phyloP scores from a whole-genome alignment of 2,888 invertebrate species.

The Clunio marinus region DNA sequence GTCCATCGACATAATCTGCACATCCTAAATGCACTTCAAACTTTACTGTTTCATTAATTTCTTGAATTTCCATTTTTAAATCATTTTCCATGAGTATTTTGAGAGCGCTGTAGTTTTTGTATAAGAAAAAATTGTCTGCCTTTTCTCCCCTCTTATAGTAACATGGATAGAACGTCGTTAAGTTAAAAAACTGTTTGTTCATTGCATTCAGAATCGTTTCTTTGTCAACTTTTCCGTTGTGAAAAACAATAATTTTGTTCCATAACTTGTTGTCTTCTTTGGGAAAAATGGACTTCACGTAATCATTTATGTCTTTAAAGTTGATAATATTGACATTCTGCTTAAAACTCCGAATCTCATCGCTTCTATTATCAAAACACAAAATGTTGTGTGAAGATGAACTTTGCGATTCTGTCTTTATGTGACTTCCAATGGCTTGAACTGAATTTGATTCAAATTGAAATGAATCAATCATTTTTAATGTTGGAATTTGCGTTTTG shows the following conservation, averaged over 20 bases:
- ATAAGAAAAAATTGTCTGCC: neutral
- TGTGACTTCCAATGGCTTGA: neutral
- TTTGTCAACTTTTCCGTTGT: neutral
- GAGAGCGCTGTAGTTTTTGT: neutral
- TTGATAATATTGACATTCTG: neutral
- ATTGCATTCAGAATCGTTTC: conserved; percentile 5
- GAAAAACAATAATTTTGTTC: conserved; percentile 6
- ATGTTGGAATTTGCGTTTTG: neutral
- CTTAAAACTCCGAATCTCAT: neutral
- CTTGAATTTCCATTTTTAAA: neutral
- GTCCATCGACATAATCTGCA: neutral
- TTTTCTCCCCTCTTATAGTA: neutral
- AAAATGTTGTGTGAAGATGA: no score
- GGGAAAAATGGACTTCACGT: neutral
- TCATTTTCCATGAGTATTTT: neutral
- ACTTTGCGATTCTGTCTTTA: no score
- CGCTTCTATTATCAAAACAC: neutral
- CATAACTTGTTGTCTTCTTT: neutral
- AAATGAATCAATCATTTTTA: neutral
- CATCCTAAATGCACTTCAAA: conserved; percentile 15
- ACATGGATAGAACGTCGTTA: neutral
- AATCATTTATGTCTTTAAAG: neutral
- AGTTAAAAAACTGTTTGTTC: neutral
- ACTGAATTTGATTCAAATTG: neutral
- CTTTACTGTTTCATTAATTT: neutral